Evolutionary conservation across 2,888 invertebrate genomes (phyloP).

Genomic region (Athalia rosae): DNA sequence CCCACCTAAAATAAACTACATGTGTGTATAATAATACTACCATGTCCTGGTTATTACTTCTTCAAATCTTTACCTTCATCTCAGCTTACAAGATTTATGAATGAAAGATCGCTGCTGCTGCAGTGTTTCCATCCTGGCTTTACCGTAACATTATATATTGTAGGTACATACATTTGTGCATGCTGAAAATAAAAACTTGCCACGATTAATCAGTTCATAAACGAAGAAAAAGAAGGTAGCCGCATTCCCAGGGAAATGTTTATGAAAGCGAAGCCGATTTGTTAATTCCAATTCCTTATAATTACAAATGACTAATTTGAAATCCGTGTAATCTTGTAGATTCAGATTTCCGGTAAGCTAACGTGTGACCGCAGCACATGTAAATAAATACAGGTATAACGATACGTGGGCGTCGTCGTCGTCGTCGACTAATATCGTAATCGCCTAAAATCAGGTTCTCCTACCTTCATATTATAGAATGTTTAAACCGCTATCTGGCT

Average conservation of each 20-base stretch:
- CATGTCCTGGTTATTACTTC: constrained; percentile 25
- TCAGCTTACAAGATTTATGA: constrained; percentile 20
- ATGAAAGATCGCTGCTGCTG: constrained; percentile 13
- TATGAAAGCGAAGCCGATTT: too few relatives aligned
- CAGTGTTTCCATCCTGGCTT: not conserved
- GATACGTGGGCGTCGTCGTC: not conserved
- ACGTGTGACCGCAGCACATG: too few relatives aligned
- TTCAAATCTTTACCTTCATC: constrained; percentile 30
- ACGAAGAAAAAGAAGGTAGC: too few relatives aligned
- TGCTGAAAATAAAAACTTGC: too few relatives aligned
- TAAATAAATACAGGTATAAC: too few relatives aligned
- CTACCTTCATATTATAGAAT: not conserved
- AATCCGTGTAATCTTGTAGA: not conserved
- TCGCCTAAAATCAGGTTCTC: constrained; percentile 31
- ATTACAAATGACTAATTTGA: too few relatives aligned
- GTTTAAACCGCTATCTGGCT: not conserved
- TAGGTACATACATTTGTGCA: too few relatives aligned
- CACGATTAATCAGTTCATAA: too few relatives aligned
- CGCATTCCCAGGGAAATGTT: too few relatives aligned
- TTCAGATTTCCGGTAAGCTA: constrained; percentile 30
- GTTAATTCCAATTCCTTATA: too few relatives aligned
- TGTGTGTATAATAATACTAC: not conserved
- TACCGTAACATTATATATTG: not conserved
- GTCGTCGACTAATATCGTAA: constrained; percentile 28
- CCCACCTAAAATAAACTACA: not conserved